A percentile compares a stretch with the other conserved stretches of the same genome.
These are phyloP conservation scores for Stenichneumon culpator DNA, from an alignment of 2,888 invertebrate genomes.

Conservation along the genomic window DNA sequence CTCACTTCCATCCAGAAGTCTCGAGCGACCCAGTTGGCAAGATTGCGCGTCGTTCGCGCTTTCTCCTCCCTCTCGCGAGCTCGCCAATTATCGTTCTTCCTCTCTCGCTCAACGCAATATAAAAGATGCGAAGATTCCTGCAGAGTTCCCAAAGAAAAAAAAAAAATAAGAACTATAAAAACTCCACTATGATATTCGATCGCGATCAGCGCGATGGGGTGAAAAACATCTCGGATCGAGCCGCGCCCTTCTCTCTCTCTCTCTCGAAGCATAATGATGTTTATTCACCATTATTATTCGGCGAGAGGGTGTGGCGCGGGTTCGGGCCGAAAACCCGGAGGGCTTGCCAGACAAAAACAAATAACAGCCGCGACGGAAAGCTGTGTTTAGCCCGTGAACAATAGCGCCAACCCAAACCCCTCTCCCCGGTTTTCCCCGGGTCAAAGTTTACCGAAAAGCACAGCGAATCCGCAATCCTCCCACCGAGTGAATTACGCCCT, in stretches of 20 bases:
- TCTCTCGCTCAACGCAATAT: neutral
- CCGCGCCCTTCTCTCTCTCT: neutral
- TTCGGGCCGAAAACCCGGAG: neutral
- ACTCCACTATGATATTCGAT: neutral
- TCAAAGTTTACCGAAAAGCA: constrained; percentile 10
- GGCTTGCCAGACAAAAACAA: constrained; percentile 5
- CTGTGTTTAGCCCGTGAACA: constrained; percentile 3
- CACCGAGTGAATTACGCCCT: constrained; percentile 8
- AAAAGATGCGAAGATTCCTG: neutral
- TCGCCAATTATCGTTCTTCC: neutral
- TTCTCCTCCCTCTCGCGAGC: neutral
- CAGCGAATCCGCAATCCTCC: constrained; percentile 17
- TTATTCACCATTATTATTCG: constrained; percentile 8
- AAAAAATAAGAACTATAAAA: neutral
- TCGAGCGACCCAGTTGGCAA: constrained; percentile 38
- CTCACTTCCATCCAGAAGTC: constrained; percentile 6
- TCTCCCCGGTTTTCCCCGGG: neutral
- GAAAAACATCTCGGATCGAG: neutral
- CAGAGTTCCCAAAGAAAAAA: neutral
- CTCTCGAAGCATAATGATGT: neutral
- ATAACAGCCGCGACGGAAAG: neutral
- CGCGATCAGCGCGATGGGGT: neutral
- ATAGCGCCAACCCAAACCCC: neutral
- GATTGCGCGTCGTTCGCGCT: constrained; percentile 27
- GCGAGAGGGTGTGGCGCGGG: neutral